Percentiles rank a stretch among this genome's conserved stretches.
phyloP scores from a whole-genome alignment of 2,113 vertebrate genomes.

The Cyrtonyx montezumae region DNA sequence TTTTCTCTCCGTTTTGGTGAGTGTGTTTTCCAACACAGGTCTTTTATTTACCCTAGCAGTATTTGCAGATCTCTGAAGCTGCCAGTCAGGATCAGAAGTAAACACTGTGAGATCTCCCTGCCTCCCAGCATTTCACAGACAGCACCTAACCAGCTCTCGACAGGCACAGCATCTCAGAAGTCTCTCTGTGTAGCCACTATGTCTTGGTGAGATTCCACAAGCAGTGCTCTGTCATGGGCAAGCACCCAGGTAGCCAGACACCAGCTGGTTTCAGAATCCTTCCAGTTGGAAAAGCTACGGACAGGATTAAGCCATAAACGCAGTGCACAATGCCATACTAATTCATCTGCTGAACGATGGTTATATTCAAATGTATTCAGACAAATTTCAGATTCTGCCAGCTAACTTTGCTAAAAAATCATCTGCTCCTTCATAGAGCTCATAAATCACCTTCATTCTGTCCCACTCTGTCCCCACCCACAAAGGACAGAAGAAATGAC shows the following conservation, averaged over 20 bases:
- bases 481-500: constrained; percentile 35
- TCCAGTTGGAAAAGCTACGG: background rate
- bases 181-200: background rate
- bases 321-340: background rate
- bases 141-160: background rate
- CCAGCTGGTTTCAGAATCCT: background rate
- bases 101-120: background rate
- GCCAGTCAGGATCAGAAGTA: background rate
- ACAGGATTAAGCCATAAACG: background rate
- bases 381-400: background rate
- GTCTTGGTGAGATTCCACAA: background rate
- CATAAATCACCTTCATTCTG: background rate
- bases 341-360: background rate
- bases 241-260: background rate
- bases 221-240: background rate
- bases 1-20: background rate
- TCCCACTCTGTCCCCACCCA: background rate
- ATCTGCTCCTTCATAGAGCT: background rate
- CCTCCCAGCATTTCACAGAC: background rate
- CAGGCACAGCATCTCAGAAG: background rate
- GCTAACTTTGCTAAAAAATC: background rate
- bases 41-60: background rate
- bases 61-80: background rate
- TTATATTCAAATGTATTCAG: background rate
- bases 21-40: background rate